Percentiles rank a stretch among this genome's conserved stretches.
Conservation (phyloP, 2,797 vertebrate genomes). For the Semotilus atromaculatus region DNA sequence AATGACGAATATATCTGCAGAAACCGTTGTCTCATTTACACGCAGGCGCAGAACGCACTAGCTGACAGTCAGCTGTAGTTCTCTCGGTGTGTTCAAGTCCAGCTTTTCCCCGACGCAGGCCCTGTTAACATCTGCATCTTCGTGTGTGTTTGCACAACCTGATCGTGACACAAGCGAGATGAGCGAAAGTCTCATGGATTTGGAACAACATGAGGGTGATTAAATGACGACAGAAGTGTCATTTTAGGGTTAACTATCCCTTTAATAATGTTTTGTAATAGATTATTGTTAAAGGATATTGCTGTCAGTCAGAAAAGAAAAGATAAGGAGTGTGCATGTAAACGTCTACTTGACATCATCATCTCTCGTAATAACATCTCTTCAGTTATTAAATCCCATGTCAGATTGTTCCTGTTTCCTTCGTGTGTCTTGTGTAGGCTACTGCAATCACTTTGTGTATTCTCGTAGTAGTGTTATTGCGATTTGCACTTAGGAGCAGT, state of each 20-base stretch:
- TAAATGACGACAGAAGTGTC: not conserved
- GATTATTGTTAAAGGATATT: not conserved
- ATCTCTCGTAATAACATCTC: not conserved
- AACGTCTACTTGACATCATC: slow-evolving; percentile 6
- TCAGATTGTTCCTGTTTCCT: not conserved
- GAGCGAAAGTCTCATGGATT: not conserved
- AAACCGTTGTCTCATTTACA: too few species aligned
- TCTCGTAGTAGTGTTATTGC: not conserved
- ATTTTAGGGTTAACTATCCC: not conserved
- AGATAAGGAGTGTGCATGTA: not conserved
- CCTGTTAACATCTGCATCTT: too few species aligned
- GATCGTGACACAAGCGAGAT: not conserved
- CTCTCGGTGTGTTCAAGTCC: too few species aligned
- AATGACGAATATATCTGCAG: too few species aligned
- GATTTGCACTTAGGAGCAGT: not conserved
- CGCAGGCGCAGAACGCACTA: too few species aligned
- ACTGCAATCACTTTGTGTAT: not conserved
- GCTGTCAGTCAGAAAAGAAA: not conserved
- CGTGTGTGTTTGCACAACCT: too few species aligned
- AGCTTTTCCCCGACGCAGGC: too few species aligned
- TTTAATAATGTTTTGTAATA: not conserved
- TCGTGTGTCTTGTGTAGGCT: not conserved
- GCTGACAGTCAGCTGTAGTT: too few species aligned
- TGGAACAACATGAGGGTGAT: not conserved
- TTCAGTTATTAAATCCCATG: not conserved